Evolutionary conservation across 2,797 vertebrate species (phyloP).

Genomic region (Scolopax bukidnonensis): DNA sequence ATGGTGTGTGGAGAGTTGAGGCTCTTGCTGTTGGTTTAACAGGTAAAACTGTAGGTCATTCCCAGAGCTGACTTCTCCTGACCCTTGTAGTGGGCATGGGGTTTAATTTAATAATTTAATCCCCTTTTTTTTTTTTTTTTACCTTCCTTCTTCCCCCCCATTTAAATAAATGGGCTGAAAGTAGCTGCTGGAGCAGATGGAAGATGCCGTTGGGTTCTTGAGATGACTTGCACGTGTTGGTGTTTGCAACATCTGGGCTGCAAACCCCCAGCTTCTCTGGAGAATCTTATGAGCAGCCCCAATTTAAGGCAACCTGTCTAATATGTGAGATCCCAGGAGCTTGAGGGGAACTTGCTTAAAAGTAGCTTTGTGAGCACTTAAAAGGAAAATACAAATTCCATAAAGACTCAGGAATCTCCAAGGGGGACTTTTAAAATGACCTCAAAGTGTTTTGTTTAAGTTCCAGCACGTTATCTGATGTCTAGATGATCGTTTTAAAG

Average conservation of each 20-base stretch:
- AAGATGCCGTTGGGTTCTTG: background rate
- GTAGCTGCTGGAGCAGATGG: background rate
- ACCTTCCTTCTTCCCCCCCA: too few relatives aligned
- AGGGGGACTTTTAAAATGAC: background rate
- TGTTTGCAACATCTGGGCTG: background rate
- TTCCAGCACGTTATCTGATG: background rate
- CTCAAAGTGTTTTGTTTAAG: background rate
- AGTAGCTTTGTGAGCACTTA: background rate
- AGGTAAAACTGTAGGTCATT: rapidly evolving
- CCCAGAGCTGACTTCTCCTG: background rate
- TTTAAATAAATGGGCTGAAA: background rate
- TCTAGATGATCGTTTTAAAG: background rate
- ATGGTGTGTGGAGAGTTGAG: rapidly evolving
- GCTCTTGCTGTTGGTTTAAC: rapidly evolving
- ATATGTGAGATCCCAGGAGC: background rate
- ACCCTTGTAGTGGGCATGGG: rapidly evolving
- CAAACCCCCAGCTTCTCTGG: background rate
- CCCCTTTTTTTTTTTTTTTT: background rate
- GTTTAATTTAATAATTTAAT: background rate
- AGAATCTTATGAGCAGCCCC: background rate
- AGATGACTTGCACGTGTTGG: background rate
- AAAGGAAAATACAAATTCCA: background rate
- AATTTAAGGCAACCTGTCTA: background rate
- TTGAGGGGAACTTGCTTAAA: background rate
- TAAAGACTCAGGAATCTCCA: background rate